Evolutionary conservation across 2,888 invertebrate genomes (phyloP).

Genomic region (Tanytarsus gracilentus): DNA sequence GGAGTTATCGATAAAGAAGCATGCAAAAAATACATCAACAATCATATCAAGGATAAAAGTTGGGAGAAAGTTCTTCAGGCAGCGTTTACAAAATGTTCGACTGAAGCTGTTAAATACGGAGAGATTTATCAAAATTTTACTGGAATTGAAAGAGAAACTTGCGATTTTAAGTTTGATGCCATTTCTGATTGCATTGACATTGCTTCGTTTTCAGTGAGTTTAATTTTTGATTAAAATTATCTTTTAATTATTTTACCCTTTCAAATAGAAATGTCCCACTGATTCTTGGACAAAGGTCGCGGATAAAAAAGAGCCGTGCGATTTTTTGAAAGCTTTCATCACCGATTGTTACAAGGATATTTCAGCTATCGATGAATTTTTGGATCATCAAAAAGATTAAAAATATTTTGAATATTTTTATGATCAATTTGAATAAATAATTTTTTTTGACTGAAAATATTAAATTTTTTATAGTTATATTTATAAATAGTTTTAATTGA

Average conservation of each 20-base stretch:
- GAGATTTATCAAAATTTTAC: not conserved
- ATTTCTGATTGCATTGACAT: not conserved
- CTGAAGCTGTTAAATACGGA: not conserved
- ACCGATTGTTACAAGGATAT: not conserved
- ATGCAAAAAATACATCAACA: not conserved
- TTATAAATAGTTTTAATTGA: no score
- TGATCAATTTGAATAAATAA: not conserved
- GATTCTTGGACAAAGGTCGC: not conserved
- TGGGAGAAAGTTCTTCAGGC: not conserved
- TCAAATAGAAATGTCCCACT: not conserved
- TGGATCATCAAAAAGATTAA: not conserved
- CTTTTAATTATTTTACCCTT: not conserved
- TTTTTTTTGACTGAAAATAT: no score
- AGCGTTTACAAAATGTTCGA: not conserved
- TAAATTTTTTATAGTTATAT: no score
- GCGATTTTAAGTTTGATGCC: not conserved
- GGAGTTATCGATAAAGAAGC: not conserved
- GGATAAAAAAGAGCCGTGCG: not conserved
- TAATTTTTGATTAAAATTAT: not conserved
- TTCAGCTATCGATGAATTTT: not conserved
- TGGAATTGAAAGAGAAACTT: not conserved
- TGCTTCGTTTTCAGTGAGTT: not conserved
- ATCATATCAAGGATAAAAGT: not conserved
- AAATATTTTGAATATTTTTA: not conserved
- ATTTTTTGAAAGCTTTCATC: not conserved